phyloP scores from a whole-genome alignment of 2,888 invertebrate genomes.

The Nasonovia ribisnigri region DNA sequence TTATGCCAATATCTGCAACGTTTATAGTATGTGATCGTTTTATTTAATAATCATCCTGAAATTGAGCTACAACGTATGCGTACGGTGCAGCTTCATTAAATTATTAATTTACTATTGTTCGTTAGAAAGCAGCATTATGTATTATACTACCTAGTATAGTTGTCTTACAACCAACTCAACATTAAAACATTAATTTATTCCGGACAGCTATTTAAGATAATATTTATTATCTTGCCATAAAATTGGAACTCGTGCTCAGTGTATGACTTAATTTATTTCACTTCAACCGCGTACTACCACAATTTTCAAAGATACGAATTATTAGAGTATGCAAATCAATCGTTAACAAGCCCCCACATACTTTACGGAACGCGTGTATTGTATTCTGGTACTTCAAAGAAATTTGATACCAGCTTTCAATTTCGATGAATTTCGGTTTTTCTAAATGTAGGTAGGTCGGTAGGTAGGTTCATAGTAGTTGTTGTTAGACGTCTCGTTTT shows the following conservation, averaged over 20 bases:
- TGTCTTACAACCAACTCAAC: background rate
- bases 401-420: background rate
- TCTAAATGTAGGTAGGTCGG: background rate
- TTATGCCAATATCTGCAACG: background rate
- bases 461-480: background rate
- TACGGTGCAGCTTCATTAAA: background rate
- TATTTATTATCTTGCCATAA: background rate
- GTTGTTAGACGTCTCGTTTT: background rate
- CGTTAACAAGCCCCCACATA: background rate
- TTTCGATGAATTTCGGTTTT: background rate
- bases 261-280: background rate
- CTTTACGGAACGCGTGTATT: background rate
- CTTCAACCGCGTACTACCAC: background rate
- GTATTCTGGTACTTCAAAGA: background rate
- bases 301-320: background rate
- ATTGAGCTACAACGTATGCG: background rate
- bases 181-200: background rate
- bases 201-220: background rate
- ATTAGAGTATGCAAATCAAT: background rate
- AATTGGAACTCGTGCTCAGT: background rate
- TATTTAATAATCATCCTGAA: background rate
- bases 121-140: background rate
- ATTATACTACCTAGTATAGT: too few species aligned
- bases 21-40: background rate
- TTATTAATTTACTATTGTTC: background rate